phyloP scores from a whole-genome alignment of 2,888 invertebrate species.

The Parascotia fuliginaria region DNA sequence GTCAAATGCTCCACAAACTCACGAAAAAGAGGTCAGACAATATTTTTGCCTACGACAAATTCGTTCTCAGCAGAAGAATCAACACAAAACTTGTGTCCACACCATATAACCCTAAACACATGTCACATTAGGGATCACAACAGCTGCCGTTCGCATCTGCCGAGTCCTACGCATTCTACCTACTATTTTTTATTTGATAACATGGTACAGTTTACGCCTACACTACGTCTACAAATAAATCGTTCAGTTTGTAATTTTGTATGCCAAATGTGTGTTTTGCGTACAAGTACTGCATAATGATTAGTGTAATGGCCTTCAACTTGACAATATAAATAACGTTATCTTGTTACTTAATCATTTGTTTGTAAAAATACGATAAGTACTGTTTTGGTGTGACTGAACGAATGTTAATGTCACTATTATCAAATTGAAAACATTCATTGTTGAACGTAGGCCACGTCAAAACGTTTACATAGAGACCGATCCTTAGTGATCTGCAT shows the following conservation, averaged over 20 bases:
- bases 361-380: neutral
- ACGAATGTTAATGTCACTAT: too few species aligned
- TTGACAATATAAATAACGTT: slow-evolving; percentile 14
- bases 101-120: neutral
- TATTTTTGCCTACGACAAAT: too few species aligned
- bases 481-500: too few species aligned
- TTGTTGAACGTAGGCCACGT: too few species aligned
- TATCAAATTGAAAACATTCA: too few species aligned
- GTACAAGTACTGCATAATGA: slow-evolving; percentile 47
- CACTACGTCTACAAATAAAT: slow-evolving; percentile 11
- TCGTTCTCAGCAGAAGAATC: too few species aligned
- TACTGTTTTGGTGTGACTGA: too few species aligned
- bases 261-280: slow-evolving; percentile 47
- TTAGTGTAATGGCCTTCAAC: slow-evolving; percentile 34
- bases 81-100: too few species aligned
- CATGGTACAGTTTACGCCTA: slow-evolving; percentile 27
- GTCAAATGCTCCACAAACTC: too few species aligned
- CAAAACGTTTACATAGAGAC: too few species aligned
- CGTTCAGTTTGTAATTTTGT: slow-evolving; percentile 27
- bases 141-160: slow-evolving; percentile 21
- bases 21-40: too few species aligned
- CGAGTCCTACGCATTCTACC: neutral
- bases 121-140: slow-evolving; percentile 4
- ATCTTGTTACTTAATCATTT: slow-evolving; percentile 1
- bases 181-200: slow-evolving; percentile 13